A percentile compares a stretch with the other conserved stretches of the same genome.
Evolutionary conservation across 2,113 vertebrate species (phyloP).

Genomic region (Vidua chalybeata): DNA sequence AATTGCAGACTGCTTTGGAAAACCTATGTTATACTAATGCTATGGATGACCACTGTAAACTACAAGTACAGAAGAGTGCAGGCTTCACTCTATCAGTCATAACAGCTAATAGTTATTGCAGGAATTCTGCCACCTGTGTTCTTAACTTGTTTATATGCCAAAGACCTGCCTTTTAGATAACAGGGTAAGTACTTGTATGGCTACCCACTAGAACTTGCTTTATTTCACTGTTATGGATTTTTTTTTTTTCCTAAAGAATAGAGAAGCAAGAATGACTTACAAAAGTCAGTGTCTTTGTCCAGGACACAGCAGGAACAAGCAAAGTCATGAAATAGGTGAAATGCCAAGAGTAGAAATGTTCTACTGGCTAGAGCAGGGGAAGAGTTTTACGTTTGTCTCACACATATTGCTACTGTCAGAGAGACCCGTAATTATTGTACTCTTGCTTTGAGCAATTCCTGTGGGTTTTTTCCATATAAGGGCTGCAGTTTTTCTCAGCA

Average conservation of each 20-base stretch:
- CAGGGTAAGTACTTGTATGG: not conserved
- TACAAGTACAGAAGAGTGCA: not conserved
- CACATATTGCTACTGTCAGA: not conserved
- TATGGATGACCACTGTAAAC: not conserved
- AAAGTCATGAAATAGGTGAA: not conserved
- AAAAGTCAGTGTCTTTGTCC: not conserved
- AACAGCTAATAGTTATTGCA: not conserved
- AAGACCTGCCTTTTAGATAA: constrained; percentile 25
- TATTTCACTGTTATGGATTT: not conserved
- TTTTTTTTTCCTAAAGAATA: not conserved
- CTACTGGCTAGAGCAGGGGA: not conserved
- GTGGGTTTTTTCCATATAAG: not conserved
- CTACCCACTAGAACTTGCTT: not conserved
- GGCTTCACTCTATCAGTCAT: not conserved
- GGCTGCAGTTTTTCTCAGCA: not conserved
- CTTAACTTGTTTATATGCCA: not conserved
- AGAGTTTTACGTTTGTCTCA: not conserved
- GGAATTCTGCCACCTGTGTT: not conserved
- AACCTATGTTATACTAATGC: not conserved
- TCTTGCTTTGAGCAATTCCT: not conserved
- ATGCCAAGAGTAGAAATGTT: not conserved
- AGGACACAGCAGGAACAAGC: not conserved
- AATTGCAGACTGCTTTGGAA: not conserved
- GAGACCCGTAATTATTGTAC: not conserved
- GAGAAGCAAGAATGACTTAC: not conserved